Conservation (phyloP, 2,888 invertebrate genomes). For the Agrilus mali region DNA sequence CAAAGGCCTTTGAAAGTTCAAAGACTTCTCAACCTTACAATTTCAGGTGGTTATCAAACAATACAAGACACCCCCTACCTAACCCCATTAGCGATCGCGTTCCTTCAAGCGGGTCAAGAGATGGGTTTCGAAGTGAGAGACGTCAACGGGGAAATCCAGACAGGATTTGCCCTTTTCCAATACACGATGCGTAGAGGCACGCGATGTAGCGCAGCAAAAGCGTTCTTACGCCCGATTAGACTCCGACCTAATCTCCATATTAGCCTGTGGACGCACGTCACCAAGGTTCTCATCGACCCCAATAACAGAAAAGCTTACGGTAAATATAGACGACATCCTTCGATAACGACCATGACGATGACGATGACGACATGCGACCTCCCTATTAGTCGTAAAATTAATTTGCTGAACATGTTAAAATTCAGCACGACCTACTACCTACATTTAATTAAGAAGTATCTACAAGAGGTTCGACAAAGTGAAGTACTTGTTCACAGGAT, state of each 20-base stretch:
- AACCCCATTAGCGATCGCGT: constrained; percentile 74
- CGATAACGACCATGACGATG: no score
- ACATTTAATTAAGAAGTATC: no score
- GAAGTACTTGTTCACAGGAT: no score
- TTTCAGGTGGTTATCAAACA: constrained; percentile 61
- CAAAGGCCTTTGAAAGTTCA: no score
- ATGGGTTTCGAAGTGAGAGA: constrained; percentile 83
- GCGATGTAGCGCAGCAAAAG: constrained; percentile 74
- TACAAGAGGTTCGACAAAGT: no score
- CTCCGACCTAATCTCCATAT: constrained; percentile 70
- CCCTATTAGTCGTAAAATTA: no score
- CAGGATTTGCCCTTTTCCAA: constrained; percentile 77
- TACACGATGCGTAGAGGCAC: constrained; percentile 79
- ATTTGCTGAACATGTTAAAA: no score
- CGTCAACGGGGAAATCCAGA: constrained; percentile 75
- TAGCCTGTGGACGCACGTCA: constrained; percentile 67
- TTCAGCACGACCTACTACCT: no score
- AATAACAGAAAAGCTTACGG: constrained; percentile 52
- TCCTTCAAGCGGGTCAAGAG: constrained; percentile 81
- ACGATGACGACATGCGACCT: constrained; percentile 24
- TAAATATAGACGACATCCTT: no score
- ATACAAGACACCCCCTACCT: constrained; percentile 68
- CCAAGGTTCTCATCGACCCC: constrained; percentile 57
- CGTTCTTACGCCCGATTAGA: constrained; percentile 68
- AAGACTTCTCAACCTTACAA: not conserved